Evolutionary conservation across 1,140 invertebrate genomes (phyloP), one percentile per base, ranked within the genome.

Genomic region (Leucophenga varia): DNA sequence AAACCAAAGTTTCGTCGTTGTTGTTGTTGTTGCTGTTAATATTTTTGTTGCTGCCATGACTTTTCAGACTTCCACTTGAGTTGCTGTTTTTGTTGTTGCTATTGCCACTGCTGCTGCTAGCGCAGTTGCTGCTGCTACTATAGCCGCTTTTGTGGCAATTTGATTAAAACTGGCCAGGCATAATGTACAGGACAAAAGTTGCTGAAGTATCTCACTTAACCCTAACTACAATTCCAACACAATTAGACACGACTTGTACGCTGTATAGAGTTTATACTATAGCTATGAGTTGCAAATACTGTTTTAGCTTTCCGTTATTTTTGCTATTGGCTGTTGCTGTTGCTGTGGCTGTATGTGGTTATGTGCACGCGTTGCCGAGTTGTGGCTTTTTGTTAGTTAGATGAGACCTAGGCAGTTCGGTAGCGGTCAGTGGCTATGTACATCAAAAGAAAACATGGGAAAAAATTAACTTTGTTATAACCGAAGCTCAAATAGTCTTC

Each of bases 91-190:
- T 64, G 49, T 19, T 55, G 55, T 55, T 67, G 61, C 52, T 63
- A 61, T 47, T 64, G 57, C 50, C 50, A 54, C 42, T 45, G 42
- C 34, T 41, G 41, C 36, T 49, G 19, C 56, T 42, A 59, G 42
- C 44, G 60, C 61, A n/a, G n/a, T 43, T 64, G 49, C 54, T 57
- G 35, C 61, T 48, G 63, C 48, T 59, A 52, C 63, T 52, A 56
- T 67, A 59, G 59, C 67, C 59, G 61, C 59, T 67, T 65, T 65
- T 67, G 67, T 61, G 54, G 63, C 59, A 43, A 57, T 48, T 51
- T 47, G 30, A 25, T 25, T 25, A 25, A 25, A 25, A 46, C 38
- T 38, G 35, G 38, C 16, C 16, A 35, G 52, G 55, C 34, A 51
- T 8, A 43, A 45, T 49, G 41, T 52, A 55, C 32, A 50, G 43